Evolutionary conservation across 2,113 vertebrate genomes (phyloP).

Genomic region (Kryptolebias marmoratus): DNA sequence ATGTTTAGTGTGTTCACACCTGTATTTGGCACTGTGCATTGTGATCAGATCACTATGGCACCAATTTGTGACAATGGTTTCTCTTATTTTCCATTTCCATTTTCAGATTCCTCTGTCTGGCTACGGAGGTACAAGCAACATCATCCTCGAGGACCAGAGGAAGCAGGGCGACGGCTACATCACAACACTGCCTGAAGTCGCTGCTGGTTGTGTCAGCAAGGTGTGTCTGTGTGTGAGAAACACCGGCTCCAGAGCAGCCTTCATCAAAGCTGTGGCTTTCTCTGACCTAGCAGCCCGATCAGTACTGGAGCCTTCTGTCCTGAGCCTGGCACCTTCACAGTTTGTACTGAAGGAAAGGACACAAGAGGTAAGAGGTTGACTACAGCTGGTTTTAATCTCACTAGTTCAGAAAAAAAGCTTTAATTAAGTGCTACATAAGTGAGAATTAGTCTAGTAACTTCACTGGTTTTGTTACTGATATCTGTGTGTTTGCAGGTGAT

Average conservation of each 20-base stretch:
- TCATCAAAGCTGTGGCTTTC: slow-evolving; percentile 88
- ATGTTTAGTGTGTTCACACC: background rate
- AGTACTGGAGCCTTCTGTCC: slow-evolving; percentile 79
- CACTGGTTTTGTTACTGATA: background rate
- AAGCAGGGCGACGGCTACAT: slow-evolving; percentile 87
- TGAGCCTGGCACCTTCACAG: slow-evolving; percentile 89
- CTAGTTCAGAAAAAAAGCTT: background rate
- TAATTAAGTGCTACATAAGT: background rate
- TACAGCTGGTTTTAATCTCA: background rate
- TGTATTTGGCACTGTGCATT: background rate
- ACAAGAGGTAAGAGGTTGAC: slow-evolving; percentile 81
- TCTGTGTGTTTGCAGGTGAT: slow-evolving; percentile 80
- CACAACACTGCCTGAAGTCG: slow-evolving; percentile 77
- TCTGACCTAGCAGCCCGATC: slow-evolving; percentile 77
- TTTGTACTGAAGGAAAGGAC: slow-evolving; percentile 92
- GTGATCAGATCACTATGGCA: background rate
- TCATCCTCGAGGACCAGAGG: slow-evolving; percentile 91
- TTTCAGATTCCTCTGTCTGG: slow-evolving; percentile 92
- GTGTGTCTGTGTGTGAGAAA: slow-evolving; percentile 86
- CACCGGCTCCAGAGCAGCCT: slow-evolving; percentile 92
- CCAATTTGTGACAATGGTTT: background rate
- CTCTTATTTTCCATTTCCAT: background rate
- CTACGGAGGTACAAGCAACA: slow-evolving; percentile 93
- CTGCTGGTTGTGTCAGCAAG: slow-evolving; percentile 79
- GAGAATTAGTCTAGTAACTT: background rate